These are phyloP conservation scores for Zaprionus davidi DNA, from an alignment of 1,140 invertebrate species.

Conservation along the genomic window DNA sequence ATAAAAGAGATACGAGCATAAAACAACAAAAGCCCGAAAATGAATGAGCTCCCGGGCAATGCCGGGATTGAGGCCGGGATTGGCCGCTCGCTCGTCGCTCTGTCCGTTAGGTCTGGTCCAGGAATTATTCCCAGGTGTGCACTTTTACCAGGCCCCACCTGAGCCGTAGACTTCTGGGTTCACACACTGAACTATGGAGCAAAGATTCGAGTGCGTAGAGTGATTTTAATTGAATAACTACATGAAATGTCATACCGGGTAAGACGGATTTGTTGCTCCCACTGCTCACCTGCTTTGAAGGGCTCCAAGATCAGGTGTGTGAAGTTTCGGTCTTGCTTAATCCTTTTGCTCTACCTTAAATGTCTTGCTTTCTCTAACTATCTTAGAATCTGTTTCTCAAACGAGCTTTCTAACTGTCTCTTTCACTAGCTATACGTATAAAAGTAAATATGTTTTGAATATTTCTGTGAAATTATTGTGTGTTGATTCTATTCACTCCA, in stretches of 20 bases:
- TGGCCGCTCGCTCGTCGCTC: background rate
- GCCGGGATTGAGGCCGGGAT: constrained; percentile 27
- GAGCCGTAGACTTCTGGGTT: constrained; percentile 1
- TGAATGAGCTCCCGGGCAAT: constrained; percentile 56
- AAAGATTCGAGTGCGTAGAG: constrained; percentile 20
- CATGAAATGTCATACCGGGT: constrained; percentile 58
- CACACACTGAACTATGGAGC: constrained; percentile 9
- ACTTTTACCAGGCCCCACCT: constrained; percentile 53
- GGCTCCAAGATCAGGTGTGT: constrained; percentile 1
- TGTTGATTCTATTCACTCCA: constrained; percentile 28
- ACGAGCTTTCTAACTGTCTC: background rate
- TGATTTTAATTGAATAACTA: constrained; percentile 77
- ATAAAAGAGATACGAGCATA: constrained; percentile 54
- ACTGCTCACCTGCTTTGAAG: constrained; percentile 24
- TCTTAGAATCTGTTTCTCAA: background rate
- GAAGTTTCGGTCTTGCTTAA: background rate
- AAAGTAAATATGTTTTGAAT: constrained; percentile 16
- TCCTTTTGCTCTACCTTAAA: background rate
- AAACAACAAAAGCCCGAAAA: constrained; percentile 67
- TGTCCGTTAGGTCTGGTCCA: constrained; percentile 3
- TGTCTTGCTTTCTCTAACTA: background rate
- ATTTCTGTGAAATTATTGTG: constrained; percentile 37
- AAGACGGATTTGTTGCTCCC: constrained; percentile 52
- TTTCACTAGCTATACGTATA: constrained; percentile 8
- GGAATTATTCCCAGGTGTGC: constrained; percentile 73